These are phyloP conservation scores for Nannoperca obscura DNA, from an alignment of 2,797 vertebrate species.

Conservation along the genomic window DNA sequence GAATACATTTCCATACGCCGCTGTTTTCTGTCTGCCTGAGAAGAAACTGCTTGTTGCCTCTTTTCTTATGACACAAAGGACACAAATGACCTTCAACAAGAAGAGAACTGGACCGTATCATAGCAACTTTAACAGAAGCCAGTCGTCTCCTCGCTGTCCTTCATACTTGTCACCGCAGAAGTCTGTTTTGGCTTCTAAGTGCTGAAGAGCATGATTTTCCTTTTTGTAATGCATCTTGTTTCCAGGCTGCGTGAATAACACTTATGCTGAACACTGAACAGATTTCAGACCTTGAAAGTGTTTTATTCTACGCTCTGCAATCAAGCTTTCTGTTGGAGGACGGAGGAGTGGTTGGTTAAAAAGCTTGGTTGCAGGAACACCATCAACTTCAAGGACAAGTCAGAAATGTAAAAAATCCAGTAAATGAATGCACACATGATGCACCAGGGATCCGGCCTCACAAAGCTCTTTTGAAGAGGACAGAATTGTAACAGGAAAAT, in stretches of 20 bases:
- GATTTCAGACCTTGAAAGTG: slow-evolving; percentile 15
- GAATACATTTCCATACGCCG: not conserved
- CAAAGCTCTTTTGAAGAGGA: not conserved
- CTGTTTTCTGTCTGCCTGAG: slow-evolving; percentile 12
- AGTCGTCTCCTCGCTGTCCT: not conserved
- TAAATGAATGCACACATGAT: not conserved
- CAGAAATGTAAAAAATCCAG: not conserved
- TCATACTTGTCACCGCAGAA: not conserved
- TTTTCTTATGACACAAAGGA: slow-evolving; percentile 20
- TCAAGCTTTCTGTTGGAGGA: not conserved
- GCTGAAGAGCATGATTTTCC: not conserved
- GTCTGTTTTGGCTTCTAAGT: not conserved
- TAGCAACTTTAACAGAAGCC: slow-evolving; percentile 1
- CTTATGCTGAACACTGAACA: not conserved
- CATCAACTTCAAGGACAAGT: not conserved
- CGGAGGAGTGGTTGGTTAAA: not conserved
- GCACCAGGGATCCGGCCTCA: not conserved
- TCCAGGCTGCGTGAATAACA: not conserved
- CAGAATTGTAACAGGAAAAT: not conserved
- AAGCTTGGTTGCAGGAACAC: not conserved
- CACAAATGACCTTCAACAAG: slow-evolving; percentile 11
- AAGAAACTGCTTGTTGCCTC: slow-evolving; percentile 2
- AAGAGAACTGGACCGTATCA: not conserved
- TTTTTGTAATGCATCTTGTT: slow-evolving; percentile 5
- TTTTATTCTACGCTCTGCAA: slow-evolving; percentile 9